phyloP scores from a whole-genome alignment of 1,140 invertebrate genomes.

The Aphis craccivora region DNA sequence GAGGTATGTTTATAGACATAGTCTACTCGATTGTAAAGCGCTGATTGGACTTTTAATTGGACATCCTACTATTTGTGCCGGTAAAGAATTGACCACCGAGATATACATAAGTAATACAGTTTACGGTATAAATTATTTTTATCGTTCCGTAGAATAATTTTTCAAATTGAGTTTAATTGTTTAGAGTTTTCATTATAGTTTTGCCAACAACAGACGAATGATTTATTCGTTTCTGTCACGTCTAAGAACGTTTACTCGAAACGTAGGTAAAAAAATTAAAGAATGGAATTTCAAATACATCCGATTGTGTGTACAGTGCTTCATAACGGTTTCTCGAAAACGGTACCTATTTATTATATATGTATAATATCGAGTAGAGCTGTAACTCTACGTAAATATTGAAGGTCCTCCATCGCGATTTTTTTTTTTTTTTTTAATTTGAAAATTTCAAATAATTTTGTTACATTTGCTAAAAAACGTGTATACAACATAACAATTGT shows the following conservation, averaged over 20 bases:
- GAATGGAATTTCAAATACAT: neutral
- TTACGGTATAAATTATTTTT: neutral
- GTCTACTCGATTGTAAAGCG: neutral
- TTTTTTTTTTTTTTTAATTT: slow-evolving; percentile 19
- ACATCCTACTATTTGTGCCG: neutral
- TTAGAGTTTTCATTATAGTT: neutral
- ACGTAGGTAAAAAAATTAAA: neutral
- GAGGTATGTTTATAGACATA: neutral
- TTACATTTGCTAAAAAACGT: neutral
- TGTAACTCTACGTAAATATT: neutral
- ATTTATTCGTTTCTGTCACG: neutral
- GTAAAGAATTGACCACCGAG: neutral
- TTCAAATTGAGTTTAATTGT: neutral
- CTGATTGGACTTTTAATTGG: neutral
- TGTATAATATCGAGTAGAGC: neutral
- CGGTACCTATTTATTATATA: neutral
- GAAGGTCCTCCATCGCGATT: neutral
- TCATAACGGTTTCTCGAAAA: neutral
- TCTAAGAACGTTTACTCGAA: neutral
- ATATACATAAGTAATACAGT: neutral
- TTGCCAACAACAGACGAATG: slow-evolving; percentile 5
- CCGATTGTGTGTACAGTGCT: neutral
- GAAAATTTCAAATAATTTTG: neutral
- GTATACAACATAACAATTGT: neutral
- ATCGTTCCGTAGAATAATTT: neutral